Evolutionary conservation across 2,888 invertebrate genomes (phyloP).

Genomic region (Eulithis prunata): DNA sequence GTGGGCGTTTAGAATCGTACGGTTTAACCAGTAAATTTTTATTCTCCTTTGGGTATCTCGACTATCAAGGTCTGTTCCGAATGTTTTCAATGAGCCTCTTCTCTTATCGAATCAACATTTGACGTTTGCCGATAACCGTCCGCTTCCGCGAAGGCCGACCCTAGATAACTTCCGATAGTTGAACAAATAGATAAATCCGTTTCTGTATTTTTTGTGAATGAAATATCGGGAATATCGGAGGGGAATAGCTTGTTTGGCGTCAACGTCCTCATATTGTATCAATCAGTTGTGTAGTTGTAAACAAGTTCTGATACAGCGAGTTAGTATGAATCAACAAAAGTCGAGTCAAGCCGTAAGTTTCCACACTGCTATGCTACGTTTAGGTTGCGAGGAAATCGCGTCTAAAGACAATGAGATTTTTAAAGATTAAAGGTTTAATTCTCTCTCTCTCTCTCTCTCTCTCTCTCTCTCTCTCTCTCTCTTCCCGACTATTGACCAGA

Average conservation of each 20-base stretch:
- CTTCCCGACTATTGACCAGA: too few relatives aligned
- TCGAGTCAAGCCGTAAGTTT: too few relatives aligned
- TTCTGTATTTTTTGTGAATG: slow-evolving; percentile 52
- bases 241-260: slow-evolving; percentile 1
- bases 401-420: too few relatives aligned
- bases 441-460: too few relatives aligned
- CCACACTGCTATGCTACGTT: too few relatives aligned
- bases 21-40: neutral
- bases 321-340: too few relatives aligned
- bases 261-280: slow-evolving; percentile 5
- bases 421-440: too few relatives aligned
- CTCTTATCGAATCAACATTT: slow-evolving; percentile 31
- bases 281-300: neutral
- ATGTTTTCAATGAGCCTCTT: slow-evolving; percentile 14
- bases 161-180: slow-evolving; percentile 56
- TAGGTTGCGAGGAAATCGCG: too few relatives aligned
- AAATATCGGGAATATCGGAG: slow-evolving; percentile 14
- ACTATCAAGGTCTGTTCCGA: neutral
- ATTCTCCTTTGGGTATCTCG: too few relatives aligned
- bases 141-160: slow-evolving; percentile 62
- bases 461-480: too few relatives aligned
- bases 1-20: slow-evolving; percentile 26
- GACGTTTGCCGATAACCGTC: slow-evolving; percentile 54
- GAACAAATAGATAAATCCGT: slow-evolving; percentile 47
- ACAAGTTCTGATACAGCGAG: neutral